These are phyloP conservation scores for Chesias legatella DNA, from an alignment of 2,888 invertebrate genomes.

Conservation along the genomic window DNA sequence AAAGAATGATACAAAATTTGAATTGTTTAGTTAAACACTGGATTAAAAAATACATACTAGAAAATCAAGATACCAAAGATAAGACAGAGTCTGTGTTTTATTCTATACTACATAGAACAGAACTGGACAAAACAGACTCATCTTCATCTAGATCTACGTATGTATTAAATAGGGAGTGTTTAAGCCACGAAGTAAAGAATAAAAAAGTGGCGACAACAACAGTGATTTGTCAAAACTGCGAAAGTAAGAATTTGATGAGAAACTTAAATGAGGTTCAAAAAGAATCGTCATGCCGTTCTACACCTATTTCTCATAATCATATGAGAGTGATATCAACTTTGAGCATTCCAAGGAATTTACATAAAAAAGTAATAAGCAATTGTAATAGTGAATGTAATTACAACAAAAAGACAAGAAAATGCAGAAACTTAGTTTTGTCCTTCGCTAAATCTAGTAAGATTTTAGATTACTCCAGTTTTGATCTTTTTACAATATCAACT, in stretches of 20 bases:
- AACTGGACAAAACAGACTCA: constrained; percentile 29
- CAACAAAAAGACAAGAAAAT: constrained; percentile 32
- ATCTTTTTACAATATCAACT: constrained; percentile 50
- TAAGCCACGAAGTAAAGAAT: constrained; percentile 36
- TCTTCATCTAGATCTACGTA: constrained; percentile 51
- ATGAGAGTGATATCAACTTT: constrained; percentile 58
- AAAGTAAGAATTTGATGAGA: constrained; percentile 21
- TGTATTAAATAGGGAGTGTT: constrained; percentile 38
- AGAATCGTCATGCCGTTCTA: constrained; percentile 37
- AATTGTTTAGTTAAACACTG: constrained; percentile 51
- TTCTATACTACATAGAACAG: constrained; percentile 45
- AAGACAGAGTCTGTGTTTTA: constrained; percentile 51
- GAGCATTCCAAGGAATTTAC: constrained; percentile 56
- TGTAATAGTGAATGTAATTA: constrained; percentile 24
- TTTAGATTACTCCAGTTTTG: constrained; percentile 40
- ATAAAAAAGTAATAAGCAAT: constrained; percentile 25
- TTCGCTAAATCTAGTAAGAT: constrained; percentile 33
- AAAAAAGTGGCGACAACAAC: constrained; percentile 36
- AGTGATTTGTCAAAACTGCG: constrained; percentile 30
- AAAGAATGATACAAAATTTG: constrained; percentile 54
- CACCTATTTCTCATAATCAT: constrained; percentile 45
- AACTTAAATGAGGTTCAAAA: constrained; percentile 13
- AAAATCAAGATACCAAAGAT: constrained; percentile 44
- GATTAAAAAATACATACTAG: constrained; percentile 49
- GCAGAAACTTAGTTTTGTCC: constrained; percentile 35